A percentile compares a stretch with the other conserved stretches of the same genome.
These are phyloP conservation scores for Athalia rosae DNA, from an alignment of 2,888 invertebrate species.

Conservation along the genomic window DNA sequence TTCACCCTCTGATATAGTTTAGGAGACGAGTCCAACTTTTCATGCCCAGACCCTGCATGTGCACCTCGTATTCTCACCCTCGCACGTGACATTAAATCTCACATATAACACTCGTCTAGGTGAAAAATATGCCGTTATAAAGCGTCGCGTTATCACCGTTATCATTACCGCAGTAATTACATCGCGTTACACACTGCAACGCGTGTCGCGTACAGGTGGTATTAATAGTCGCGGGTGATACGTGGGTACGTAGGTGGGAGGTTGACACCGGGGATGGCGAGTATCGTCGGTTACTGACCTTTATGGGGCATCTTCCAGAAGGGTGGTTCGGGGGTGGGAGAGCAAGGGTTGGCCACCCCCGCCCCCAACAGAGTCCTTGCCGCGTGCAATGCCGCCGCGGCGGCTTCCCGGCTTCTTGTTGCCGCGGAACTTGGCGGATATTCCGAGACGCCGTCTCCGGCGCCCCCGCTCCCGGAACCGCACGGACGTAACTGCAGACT, in stretches of 20 bases:
- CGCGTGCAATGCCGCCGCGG: slow-evolving; percentile 75
- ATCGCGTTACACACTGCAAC: too few relatives aligned
- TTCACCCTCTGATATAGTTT: too few relatives aligned
- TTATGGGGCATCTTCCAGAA: slow-evolving; percentile 93
- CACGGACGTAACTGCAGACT: slow-evolving; percentile 77
- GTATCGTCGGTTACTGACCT: slow-evolving; percentile 77
- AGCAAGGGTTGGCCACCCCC: slow-evolving; percentile 80
- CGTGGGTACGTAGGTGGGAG: neutral
- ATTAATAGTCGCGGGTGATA: neutral
- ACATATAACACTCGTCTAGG: too few relatives aligned
- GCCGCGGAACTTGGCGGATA: slow-evolving; percentile 72
- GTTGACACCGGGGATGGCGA: neutral
- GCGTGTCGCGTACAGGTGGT: too few relatives aligned
- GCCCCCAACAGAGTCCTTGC: slow-evolving; percentile 76
- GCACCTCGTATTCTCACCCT: too few relatives aligned
- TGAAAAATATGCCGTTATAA: too few relatives aligned
- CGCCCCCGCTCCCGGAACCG: slow-evolving; percentile 52
- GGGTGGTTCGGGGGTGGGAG: slow-evolving; percentile 85
- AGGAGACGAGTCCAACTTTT: too few relatives aligned
- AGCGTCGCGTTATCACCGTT: too few relatives aligned
- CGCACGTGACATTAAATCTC: too few relatives aligned
- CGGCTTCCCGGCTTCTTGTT: slow-evolving; percentile 73
- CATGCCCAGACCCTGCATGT: too few relatives aligned
- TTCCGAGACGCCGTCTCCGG: slow-evolving; percentile 73
- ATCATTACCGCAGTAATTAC: too few relatives aligned